These are phyloP conservation scores for Drosophila yooni DNA, from an alignment of 2,888 invertebrate species.

Conservation along the genomic window DNA sequence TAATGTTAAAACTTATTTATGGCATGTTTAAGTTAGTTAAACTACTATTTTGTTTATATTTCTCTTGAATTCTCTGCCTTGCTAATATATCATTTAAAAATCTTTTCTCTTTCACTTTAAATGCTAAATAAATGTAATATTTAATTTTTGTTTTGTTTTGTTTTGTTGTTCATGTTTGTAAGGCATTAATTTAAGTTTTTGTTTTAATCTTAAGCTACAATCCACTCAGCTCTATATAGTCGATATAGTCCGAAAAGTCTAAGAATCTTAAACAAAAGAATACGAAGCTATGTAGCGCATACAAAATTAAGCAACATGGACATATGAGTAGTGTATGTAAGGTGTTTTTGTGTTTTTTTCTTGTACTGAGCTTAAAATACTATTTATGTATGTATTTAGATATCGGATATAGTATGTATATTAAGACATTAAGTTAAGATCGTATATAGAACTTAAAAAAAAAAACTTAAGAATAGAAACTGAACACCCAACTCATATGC, in stretches of 20 bases:
- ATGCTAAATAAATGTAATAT: conserved; percentile 66
- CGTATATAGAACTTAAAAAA: conserved; percentile 29
- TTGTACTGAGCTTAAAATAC: conserved; percentile 57
- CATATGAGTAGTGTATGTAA: conserved; percentile 16
- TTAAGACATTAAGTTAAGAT: conserved; percentile 61
- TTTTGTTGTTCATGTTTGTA: conserved; percentile 52
- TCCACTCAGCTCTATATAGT: conserved; percentile 10
- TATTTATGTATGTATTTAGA: conserved; percentile 50
- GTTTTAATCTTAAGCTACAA: conserved; percentile 42
- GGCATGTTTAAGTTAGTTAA: conserved; percentile 78
- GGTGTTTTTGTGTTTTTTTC: conserved; percentile 13
- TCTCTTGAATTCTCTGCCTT: conserved; percentile 6
- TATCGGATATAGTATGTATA: conserved; percentile 49
- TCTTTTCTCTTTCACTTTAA: conserved; percentile 43
- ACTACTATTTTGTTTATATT: conserved; percentile 51
- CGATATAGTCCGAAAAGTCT: conserved; percentile 14
- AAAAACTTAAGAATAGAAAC: conserved; percentile 11
- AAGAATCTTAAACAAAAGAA: background rate
- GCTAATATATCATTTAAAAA: conserved; percentile 26
- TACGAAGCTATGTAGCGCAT: conserved; percentile 48
- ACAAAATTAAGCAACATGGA: conserved; percentile 58
- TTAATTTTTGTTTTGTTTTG: conserved; percentile 14
- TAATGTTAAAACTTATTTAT: conserved; percentile 72
- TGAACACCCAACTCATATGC: conserved; percentile 51
- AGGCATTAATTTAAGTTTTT: conserved; percentile 73